phyloP scores from a whole-genome alignment of 1,140 invertebrate species.

The Philotrypesis tridentata region DNA sequence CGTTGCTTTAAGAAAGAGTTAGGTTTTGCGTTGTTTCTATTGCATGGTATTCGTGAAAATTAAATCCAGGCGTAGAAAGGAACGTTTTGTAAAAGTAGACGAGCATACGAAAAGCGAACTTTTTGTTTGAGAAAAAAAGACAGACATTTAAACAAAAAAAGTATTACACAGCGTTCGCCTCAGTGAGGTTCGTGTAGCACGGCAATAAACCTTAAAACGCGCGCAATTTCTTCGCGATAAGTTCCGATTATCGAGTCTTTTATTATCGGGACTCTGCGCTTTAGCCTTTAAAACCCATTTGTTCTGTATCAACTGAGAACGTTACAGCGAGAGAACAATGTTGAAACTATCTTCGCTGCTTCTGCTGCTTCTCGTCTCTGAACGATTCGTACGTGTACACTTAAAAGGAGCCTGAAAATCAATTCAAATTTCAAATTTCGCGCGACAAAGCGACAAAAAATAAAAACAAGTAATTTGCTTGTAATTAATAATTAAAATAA shows the following conservation, averaged over 20 bases:
- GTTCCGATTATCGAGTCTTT: constrained; percentile 51
- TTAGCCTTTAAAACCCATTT: constrained; percentile 50
- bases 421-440: too few species aligned
- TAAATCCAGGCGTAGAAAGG: not conserved
- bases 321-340: not conserved
- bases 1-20: not conserved
- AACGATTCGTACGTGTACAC: not conserved
- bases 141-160: constrained; percentile 13
- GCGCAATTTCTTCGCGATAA: constrained; percentile 51
- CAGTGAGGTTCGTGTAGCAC: constrained; percentile 64
- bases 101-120: not conserved
- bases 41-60: not conserved
- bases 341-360: not conserved
- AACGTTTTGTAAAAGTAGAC: not conserved
- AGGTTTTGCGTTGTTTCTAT: not conserved
- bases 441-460: too few species aligned
- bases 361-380: not conserved
- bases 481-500: too few species aligned
- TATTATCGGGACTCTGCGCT: constrained; percentile 31
- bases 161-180: constrained; percentile 55
- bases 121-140: not conserved
- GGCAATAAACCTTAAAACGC: constrained; percentile 62
- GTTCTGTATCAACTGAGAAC: constrained; percentile 43
- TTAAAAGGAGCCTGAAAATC: too few species aligned
- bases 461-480: too few species aligned